Conservation (phyloP, 2,113 vertebrate genomes). For the Gopherus flavomarginatus region DNA sequence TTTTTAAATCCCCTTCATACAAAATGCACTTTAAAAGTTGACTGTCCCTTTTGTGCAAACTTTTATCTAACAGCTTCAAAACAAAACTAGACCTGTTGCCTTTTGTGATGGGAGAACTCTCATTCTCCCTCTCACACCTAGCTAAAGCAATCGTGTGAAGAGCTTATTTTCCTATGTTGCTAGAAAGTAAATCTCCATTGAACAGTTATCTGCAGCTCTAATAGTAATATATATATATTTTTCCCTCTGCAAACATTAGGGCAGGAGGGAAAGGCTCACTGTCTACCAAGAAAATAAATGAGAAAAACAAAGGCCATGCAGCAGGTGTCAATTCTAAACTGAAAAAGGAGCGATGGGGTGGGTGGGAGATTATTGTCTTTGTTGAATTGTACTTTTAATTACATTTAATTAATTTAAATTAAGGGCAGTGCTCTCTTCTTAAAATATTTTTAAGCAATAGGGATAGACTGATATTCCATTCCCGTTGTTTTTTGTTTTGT, state of each 20-base stretch:
- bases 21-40: not conserved
- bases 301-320: not conserved
- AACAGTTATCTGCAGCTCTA: not conserved
- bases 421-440: not conserved
- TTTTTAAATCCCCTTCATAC: not conserved
- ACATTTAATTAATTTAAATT: too few relatives aligned
- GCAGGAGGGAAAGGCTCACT: not conserved
- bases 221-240: not conserved
- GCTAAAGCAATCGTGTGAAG: not conserved
- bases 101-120: not conserved
- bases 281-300: not conserved
- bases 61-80: not conserved
- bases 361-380: not conserved
- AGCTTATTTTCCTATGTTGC: not conserved
- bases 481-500: not conserved
- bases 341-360: too few relatives aligned
- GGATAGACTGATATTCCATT: not conserved
- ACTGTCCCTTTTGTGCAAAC: not conserved
- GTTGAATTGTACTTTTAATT: not conserved
- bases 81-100: not conserved
- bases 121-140: not conserved
- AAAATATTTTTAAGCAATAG: not conserved
- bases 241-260: not conserved
- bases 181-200: not conserved
- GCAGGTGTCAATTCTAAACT: not conserved